phyloP scores from a whole-genome alignment of 2,797 vertebrate genomes.

The Nyctalus aviator region DNA sequence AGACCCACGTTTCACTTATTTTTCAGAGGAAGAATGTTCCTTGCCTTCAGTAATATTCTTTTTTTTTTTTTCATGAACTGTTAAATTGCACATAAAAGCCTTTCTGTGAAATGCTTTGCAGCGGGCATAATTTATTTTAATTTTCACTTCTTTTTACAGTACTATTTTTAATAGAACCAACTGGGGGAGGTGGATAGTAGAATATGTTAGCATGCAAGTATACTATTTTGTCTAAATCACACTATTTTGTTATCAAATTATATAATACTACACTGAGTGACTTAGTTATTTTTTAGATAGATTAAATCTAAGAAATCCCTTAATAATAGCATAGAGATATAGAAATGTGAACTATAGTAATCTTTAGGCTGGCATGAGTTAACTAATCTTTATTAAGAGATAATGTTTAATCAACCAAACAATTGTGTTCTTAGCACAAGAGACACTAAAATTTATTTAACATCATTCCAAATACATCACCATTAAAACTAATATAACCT shows the following conservation, averaged over 20 bases:
- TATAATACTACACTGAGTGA: slow-evolving; percentile 63
- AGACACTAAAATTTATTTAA: slow-evolving; percentile 39
- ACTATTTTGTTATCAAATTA: slow-evolving; percentile 77
- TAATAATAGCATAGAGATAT: slow-evolving; percentile 60
- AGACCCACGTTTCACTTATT: slow-evolving; percentile 9
- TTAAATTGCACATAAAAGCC: slow-evolving; percentile 60
- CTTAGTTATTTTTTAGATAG: slow-evolving; percentile 49
- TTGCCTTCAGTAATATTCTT: slow-evolving; percentile 55
- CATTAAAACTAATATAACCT: slow-evolving; percentile 61
- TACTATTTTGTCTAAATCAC: slow-evolving; percentile 72
- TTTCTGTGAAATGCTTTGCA: slow-evolving; percentile 56
- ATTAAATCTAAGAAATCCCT: slow-evolving; percentile 57
- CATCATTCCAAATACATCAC: slow-evolving; percentile 1
- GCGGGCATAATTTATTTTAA: slow-evolving; percentile 71
- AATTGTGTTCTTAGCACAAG: slow-evolving; percentile 30
- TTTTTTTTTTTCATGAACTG: slow-evolving; percentile 3
- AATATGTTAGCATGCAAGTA: slow-evolving; percentile 63
- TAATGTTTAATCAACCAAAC: slow-evolving; percentile 15
- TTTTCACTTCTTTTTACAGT: slow-evolving; percentile 71
- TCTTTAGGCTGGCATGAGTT: slow-evolving; percentile 3
- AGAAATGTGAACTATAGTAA: slow-evolving; percentile 53
- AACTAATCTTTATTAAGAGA: slow-evolving; percentile 50
- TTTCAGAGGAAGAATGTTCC: slow-evolving; percentile 61
- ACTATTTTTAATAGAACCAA: slow-evolving; percentile 78
- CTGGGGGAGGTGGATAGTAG: slow-evolving; percentile 72